Base-by-base conservation (phyloP, 2,888 invertebrate species). In the Torymus tubicola region DNA sequence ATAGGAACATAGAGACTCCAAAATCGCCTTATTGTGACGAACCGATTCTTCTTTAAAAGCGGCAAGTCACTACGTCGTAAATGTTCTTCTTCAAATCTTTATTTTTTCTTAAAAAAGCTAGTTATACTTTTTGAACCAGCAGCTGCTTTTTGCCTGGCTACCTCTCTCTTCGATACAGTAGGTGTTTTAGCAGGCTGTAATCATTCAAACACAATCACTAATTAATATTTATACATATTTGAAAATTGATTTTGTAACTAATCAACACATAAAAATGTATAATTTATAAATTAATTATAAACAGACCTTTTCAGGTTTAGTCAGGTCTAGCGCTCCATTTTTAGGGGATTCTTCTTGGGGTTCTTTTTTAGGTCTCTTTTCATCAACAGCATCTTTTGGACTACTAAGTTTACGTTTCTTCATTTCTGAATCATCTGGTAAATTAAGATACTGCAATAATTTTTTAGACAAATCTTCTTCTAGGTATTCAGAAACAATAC, bases 401-500 rank as follows among this genome's bases (percentile, higher is more conserved):
- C 87, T 88, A 67, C 86, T 85, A 83, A 87, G 84, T 85, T 87
- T 87, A 89, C 91, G 84, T 87, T 90, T 85, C 86, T 89, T 87
- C 84, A 84, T 83, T 82, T 86, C 87, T 90, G 91, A 86, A 85
- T 95, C 94, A 82, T 93, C 93, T 65, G 94, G 93, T 74, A 96
- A 92, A 85, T 95, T 93, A 83, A 96, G 93, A 88, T 93, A 92
- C 76, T 93, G 92, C 71, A 93, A 92, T 73, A 97, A 91, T 86
- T 93, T 93, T 77, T 93, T 93, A 74, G 93, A 92, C 73, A 96
- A 89, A 83, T 95, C 94, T 64, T 94, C 93, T 86, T 94, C 93
- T 52, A 97, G 91, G 89, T 97, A 97, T 86, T 96, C 95, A 0
- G 95, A 95, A 65, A 97, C 92, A 82, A 96, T 94, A 13, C 96